Percentiles rank a stretch among this genome's conserved stretches.
Evolutionary conservation across 1,140 invertebrate genomes (phyloP).

Genomic region (Psilanteris sp.): DNA sequence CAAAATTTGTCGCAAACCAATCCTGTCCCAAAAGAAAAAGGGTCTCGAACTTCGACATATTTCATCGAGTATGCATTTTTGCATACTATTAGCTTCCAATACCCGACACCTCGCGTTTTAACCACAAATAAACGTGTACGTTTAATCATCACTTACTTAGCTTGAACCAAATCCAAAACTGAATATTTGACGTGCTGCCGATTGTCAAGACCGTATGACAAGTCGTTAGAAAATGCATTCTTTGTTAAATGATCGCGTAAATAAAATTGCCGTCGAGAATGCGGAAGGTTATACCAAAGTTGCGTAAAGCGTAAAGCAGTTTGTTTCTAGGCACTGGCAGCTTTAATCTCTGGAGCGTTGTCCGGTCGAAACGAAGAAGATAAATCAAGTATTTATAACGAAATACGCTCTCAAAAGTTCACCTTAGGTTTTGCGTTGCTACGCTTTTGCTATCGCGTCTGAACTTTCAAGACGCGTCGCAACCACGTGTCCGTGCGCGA

Average conservation of each 20-base stretch:
- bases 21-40: too few relatives aligned
- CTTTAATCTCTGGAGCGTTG: conserved; percentile 22
- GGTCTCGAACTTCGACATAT: too few relatives aligned
- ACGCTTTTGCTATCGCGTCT: conserved; percentile 8
- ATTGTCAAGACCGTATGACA: conserved; percentile 19
- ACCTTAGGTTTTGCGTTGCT: conserved; percentile 16
- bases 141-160: conserved; percentile 19
- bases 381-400: conserved; percentile 52
- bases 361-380: conserved; percentile 36
- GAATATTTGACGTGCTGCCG: not conserved
- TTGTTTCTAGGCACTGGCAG: conserved; percentile 32
- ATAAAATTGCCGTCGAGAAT: conserved; percentile 24
- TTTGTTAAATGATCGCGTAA: conserved; percentile 8
- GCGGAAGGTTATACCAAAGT: conserved; percentile 48
- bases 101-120: too few relatives aligned
- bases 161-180: conserved; percentile 28
- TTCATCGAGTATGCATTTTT: too few relatives aligned
- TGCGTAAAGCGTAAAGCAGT: conserved; percentile 38
- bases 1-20: too few relatives aligned
- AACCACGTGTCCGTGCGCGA: too few relatives aligned
- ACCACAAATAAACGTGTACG: too few relatives aligned
- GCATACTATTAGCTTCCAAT: too few relatives aligned
- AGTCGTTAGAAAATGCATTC: conserved; percentile 29
- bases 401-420: conserved; percentile 26
- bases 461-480: too few relatives aligned